phyloP scores from a whole-genome alignment of 2,888 invertebrate species.

The Bombylius major region DNA sequence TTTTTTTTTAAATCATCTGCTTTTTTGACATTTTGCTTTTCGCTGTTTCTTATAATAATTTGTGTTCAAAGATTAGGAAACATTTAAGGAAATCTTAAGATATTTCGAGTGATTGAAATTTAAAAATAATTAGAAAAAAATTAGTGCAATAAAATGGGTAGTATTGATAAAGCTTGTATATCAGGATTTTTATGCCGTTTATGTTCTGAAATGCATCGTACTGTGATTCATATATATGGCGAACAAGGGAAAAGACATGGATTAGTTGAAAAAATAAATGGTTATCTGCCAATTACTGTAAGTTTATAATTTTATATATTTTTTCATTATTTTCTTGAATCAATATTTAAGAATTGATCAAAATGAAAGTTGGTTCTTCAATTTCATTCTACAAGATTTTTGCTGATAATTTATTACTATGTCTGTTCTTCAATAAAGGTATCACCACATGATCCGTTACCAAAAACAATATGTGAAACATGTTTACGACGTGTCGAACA shows the following conservation, averaged over 20 bases:
- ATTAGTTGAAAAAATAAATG: constrained; percentile 67
- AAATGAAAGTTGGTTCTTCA: too few species aligned
- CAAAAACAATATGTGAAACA: constrained; percentile 54
- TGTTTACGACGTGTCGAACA: constrained; percentile 49
- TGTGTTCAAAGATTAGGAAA: too few species aligned
- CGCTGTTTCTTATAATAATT: too few species aligned
- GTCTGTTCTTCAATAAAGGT: constrained; percentile 33
- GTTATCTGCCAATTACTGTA: constrained; percentile 69
- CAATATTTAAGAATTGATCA: too few species aligned
- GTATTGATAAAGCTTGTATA: constrained; percentile 65
- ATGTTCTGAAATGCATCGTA: constrained; percentile 75
- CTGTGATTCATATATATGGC: constrained; percentile 71
- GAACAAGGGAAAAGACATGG: constrained; percentile 62
- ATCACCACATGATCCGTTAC: constrained; percentile 50
- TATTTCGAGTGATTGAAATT: too few species aligned
- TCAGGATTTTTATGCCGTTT: constrained; percentile 76
- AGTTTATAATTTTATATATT: constrained; percentile 20
- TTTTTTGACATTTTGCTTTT: too few species aligned
- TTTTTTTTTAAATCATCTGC: too few species aligned
- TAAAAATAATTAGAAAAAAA: too few species aligned
- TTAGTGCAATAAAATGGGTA: constrained; percentile 48
- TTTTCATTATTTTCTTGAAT: too few species aligned
- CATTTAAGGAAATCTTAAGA: too few species aligned
- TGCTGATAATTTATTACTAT: too few species aligned
- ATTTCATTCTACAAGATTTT: too few species aligned